These are phyloP conservation scores for Charanyca ferruginea DNA, from an alignment of 2,888 invertebrate genomes.

Conservation along the genomic window DNA sequence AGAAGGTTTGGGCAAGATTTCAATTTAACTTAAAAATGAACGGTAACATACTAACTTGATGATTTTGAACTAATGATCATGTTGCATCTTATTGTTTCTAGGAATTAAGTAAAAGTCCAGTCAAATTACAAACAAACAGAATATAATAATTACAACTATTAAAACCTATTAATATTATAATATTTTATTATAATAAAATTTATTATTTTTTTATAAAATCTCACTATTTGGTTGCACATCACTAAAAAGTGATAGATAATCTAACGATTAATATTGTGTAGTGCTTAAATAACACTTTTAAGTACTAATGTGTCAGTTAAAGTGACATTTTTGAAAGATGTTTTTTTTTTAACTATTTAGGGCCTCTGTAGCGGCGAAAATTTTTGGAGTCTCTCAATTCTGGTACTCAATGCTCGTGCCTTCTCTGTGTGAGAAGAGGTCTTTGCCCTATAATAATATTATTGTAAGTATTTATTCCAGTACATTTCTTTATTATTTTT, in stretches of 20 bases:
- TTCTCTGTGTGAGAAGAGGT: background rate
- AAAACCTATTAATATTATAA: constrained; percentile 62
- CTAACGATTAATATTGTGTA: constrained; percentile 47
- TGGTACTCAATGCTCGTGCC: background rate
- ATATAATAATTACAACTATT: constrained; percentile 59
- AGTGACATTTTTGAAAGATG: constrained; percentile 40
- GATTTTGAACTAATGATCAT: no score
- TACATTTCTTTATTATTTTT: background rate
- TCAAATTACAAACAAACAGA: constrained; percentile 53
- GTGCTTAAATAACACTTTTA: constrained; percentile 50
- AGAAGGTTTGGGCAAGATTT: background rate
- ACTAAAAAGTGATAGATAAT: constrained; percentile 63
- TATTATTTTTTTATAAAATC: constrained; percentile 77
- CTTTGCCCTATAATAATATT: accelerated
- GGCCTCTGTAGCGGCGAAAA: constrained; percentile 6
- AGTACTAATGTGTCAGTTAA: constrained; percentile 36
- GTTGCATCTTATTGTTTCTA: background rate
- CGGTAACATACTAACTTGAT: no score
- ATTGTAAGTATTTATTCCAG: no score
- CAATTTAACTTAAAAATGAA: no score
- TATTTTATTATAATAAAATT: constrained; percentile 61
- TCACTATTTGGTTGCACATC: constrained; percentile 80
- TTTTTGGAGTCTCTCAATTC: background rate
- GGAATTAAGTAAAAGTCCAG: constrained; percentile 36
- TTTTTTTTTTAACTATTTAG: constrained; percentile 12